These are phyloP conservation scores for Limenitis camilla DNA, from an alignment of 2,888 invertebrate species.

Conservation along the genomic window DNA sequence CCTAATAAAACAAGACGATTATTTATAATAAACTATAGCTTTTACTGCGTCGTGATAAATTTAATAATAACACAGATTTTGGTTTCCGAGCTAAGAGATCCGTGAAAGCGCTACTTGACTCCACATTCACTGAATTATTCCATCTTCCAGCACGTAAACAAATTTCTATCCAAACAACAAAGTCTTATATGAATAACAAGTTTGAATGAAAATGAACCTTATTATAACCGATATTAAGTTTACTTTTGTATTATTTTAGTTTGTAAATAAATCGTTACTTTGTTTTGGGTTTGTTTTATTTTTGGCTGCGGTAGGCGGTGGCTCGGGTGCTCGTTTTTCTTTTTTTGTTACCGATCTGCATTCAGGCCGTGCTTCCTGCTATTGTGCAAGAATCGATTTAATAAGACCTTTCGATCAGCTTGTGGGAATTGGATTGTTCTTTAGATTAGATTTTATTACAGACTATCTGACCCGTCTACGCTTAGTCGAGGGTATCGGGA, in stretches of 20 bases:
- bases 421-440: conserved; percentile 12
- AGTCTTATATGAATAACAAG: conserved; percentile 2
- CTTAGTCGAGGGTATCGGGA: too few species aligned
- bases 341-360: conserved; percentile 62
- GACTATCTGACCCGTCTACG: too few species aligned
- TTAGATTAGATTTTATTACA: too few species aligned
- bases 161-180: conserved; percentile 22
- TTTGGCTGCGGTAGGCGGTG: conserved; percentile 74
- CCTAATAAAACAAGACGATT: too few species aligned
- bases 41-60: not conserved
- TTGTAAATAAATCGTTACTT: conserved; percentile 7
- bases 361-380: conserved; percentile 66
- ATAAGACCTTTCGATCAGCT: conserved; percentile 18
- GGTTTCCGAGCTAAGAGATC: conserved; percentile 5
- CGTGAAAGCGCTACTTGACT: conserved; percentile 10
- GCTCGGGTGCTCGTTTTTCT: conserved; percentile 57
- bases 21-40: not conserved
- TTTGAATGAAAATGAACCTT: conserved; percentile 19
- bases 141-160: conserved; percentile 60
- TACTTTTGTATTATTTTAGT: conserved; percentile 7
- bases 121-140: conserved; percentile 53
- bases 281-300: conserved; percentile 50
- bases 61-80: not conserved
- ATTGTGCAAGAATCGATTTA: conserved; percentile 43
- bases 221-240: not conserved